These are phyloP conservation scores for Bacillus rossius DNA, from an alignment of 1,140 invertebrate species.

Conservation along the genomic window DNA sequence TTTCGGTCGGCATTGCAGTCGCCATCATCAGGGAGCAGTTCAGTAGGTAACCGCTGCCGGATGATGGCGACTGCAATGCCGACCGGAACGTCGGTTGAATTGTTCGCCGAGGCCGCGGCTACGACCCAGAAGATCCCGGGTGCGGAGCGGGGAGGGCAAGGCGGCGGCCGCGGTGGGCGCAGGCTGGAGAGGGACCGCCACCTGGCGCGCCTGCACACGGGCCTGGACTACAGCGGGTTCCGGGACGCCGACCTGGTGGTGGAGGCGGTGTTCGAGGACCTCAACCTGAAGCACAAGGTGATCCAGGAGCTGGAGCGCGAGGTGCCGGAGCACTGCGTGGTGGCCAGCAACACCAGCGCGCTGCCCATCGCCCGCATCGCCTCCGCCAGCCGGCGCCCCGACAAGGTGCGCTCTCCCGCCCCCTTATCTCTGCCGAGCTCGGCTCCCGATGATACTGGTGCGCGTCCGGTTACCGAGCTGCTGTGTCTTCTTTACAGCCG, in stretches of 20 bases:
- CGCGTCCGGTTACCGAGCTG: too few relatives aligned
- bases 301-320: slow-evolving; percentile 92
- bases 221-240: slow-evolving; percentile 82
- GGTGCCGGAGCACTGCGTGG: slow-evolving; percentile 84
- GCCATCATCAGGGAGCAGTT: too few relatives aligned
- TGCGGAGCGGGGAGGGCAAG: too few relatives aligned
- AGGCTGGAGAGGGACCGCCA: slow-evolving; percentile 75
- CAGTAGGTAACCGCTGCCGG: too few relatives aligned
- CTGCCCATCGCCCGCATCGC: slow-evolving; percentile 96
- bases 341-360: slow-evolving; percentile 98
- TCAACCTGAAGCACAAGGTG: slow-evolving; percentile 94
- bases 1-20: too few relatives aligned
- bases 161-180: slow-evolving; percentile 18
- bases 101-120: too few relatives aligned
- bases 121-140: too few relatives aligned
- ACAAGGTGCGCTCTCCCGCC: slow-evolving; percentile 91
- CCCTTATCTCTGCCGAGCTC: too few relatives aligned
- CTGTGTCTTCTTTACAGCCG: too few relatives aligned
- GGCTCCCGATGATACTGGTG: too few relatives aligned
- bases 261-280: slow-evolving; percentile 98
- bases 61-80: too few relatives aligned
- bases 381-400: slow-evolving; percentile 82
- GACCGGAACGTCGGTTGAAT: too few relatives aligned
- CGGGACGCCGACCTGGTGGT: slow-evolving; percentile 91
- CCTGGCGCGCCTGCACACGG: slow-evolving; percentile 72